Conservation (phyloP, 2,113 vertebrate species). For the Gnathonemus echidnorhynchus region DNA sequence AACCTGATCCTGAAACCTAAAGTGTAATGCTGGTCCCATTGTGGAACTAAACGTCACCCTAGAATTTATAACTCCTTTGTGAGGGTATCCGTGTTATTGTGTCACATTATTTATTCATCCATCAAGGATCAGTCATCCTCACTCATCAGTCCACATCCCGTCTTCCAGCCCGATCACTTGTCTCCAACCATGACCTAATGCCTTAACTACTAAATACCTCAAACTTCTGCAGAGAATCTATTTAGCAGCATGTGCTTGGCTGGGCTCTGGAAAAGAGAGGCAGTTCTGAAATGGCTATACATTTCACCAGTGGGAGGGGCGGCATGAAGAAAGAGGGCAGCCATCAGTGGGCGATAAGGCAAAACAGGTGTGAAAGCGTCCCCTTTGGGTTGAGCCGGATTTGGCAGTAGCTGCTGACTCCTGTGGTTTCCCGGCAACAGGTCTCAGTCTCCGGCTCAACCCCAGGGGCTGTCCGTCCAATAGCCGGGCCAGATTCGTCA, state of each 20-base stretch:
- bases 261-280: background rate
- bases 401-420: background rate
- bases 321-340: background rate
- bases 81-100: background rate
- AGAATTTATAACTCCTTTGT: background rate
- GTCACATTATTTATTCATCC: background rate
- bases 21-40: background rate
- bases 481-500: background rate
- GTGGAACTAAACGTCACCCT: background rate
- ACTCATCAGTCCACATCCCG: background rate
- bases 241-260: background rate
- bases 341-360: background rate
- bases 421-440: constrained; percentile 12
- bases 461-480: background rate
- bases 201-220: background rate
- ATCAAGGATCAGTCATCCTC: background rate
- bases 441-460: background rate
- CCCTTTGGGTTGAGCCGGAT: constrained; percentile 3
- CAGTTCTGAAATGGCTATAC: background rate
- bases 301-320: background rate
- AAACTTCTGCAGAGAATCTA: background rate
- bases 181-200: background rate
- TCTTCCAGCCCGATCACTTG: background rate
- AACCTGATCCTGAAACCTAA: background rate
- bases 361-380: constrained; percentile 18